These are phyloP conservation scores for Dendrolimus pini DNA, from an alignment of 2,888 invertebrate species.

Conservation along the genomic window DNA sequence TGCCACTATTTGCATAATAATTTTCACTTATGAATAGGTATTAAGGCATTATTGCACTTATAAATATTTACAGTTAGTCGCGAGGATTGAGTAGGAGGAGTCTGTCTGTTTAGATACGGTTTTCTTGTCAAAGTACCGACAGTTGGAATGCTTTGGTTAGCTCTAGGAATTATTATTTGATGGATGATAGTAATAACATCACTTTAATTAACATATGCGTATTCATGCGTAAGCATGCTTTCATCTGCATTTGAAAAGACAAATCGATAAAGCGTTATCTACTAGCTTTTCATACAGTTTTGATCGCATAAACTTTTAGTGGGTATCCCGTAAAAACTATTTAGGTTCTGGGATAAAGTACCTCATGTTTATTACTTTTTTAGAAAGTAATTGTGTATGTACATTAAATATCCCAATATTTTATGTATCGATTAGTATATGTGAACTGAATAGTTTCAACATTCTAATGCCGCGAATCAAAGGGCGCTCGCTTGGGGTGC, in stretches of 20 bases:
- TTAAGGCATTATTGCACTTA: slow-evolving; percentile 69
- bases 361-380: too few relatives aligned
- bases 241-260: not conserved
- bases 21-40: slow-evolving; percentile 76
- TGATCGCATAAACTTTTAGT: too few relatives aligned
- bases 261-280: too few relatives aligned
- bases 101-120: slow-evolving; percentile 38
- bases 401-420: too few relatives aligned
- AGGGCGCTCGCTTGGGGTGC: too few relatives aligned
- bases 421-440: too few relatives aligned
- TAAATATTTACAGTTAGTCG: slow-evolving; percentile 67
- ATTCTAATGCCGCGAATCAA: too few relatives aligned
- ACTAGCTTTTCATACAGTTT: too few relatives aligned
- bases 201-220: slow-evolving; percentile 44
- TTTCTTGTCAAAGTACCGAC: slow-evolving; percentile 56
- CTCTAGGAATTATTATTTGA: slow-evolving; percentile 43
- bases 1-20: slow-evolving; percentile 72
- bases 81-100: slow-evolving; percentile 45
- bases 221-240: slow-evolving; percentile 26
- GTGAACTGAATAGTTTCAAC: too few relatives aligned
- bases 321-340: not conserved
- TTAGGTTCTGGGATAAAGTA: not conserved
- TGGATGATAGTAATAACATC: slow-evolving; percentile 47
- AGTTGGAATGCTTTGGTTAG: slow-evolving; percentile 39
- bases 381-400: too few relatives aligned